phyloP scores from a whole-genome alignment of 2,113 vertebrate species.

The Eulacestoma nigropectus region DNA sequence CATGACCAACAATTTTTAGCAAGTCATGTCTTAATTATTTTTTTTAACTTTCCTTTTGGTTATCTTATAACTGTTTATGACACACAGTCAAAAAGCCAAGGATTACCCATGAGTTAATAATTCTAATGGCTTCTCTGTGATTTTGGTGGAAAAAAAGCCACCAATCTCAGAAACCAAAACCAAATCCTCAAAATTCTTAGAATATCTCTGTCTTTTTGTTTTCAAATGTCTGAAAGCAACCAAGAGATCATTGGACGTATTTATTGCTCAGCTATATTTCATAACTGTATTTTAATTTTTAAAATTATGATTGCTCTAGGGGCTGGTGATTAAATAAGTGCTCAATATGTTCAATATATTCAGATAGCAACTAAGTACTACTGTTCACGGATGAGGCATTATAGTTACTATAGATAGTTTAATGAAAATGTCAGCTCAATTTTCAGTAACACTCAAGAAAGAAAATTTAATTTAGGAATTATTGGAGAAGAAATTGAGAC shows the following conservation, averaged over 20 bases:
- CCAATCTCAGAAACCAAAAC: background rate
- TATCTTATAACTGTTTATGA: background rate
- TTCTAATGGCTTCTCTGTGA: background rate
- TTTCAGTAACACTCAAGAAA: background rate
- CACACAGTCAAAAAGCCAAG: background rate
- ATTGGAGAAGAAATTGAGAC: background rate
- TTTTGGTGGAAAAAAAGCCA: background rate
- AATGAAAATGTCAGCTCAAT: conserved; percentile 21
- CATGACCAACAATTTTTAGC: background rate
- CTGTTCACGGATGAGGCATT: background rate
- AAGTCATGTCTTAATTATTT: background rate
- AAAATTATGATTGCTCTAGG: background rate
- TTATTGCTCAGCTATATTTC: background rate
- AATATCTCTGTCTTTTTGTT: background rate
- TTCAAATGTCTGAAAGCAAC: background rate
- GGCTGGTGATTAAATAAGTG: background rate
- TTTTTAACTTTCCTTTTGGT: background rate
- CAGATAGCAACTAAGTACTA: background rate
- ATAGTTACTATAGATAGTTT: background rate
- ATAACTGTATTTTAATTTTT: background rate
- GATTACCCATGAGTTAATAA: background rate
- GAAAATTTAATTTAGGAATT: conserved; percentile 11
- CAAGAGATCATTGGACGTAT: background rate
- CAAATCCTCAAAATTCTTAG: background rate
- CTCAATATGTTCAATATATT: background rate